Conservation (phyloP, 1,140 invertebrate genomes). For the Lepidurus apus region DNA sequence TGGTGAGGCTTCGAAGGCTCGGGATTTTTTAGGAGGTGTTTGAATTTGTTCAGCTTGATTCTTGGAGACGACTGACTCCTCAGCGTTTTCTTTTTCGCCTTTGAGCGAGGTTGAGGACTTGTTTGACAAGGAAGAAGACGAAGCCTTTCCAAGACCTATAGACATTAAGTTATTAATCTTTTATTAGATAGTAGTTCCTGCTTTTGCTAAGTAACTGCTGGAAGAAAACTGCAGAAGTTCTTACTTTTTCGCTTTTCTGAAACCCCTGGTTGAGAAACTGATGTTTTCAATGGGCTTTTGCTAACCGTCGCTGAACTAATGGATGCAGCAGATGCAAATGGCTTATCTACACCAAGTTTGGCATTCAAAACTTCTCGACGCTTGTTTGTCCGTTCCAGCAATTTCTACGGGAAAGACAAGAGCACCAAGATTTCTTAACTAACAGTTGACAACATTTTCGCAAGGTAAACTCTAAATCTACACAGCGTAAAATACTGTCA, state of each 20-base stretch:
- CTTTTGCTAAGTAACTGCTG: too few species aligned
- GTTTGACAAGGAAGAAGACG: background rate
- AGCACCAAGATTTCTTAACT: background rate
- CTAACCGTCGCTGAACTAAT: background rate
- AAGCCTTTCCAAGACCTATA: background rate
- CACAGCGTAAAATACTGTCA: background rate
- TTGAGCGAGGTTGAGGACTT: background rate
- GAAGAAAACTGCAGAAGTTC: background rate
- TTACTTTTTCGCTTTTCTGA: background rate
- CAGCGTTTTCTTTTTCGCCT: background rate
- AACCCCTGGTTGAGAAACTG: background rate
- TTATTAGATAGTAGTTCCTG: too few species aligned
- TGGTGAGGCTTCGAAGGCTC: background rate
- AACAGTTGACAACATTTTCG: background rate
- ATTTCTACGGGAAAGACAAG: background rate
- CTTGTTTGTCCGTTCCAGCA: slow-evolving; percentile 8
- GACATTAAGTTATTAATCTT: too few species aligned
- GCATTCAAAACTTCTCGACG: slow-evolving; percentile 18
- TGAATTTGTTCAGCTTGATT: background rate
- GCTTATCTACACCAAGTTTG: background rate
- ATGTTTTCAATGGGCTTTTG: background rate
- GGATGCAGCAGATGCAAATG: background rate
- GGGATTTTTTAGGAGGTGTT: background rate
- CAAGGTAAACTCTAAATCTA: background rate
- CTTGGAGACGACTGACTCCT: background rate